A percentile compares a stretch with the other conserved stretches of the same genome.
Evolutionary conservation across 2,888 invertebrate genomes (phyloP).

Genomic region (Thysanoteuthis rhombus): DNA sequence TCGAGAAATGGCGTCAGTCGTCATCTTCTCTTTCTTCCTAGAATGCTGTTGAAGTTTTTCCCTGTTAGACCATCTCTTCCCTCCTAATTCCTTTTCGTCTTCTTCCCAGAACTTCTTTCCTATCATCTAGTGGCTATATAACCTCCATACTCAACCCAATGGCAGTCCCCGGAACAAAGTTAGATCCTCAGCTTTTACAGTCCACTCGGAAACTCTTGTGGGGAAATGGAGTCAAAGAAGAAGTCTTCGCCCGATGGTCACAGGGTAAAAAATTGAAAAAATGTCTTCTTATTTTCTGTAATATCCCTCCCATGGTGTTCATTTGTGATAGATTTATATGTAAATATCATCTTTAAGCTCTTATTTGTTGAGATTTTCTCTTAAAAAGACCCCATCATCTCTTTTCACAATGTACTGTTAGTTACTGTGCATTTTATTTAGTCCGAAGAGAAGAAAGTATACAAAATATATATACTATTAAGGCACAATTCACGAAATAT

Average conservation of each 20-base stretch:
- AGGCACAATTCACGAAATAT: too few relatives aligned
- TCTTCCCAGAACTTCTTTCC: background rate
- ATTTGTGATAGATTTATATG: too few relatives aligned
- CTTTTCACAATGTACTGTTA: too few relatives aligned
- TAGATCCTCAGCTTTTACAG: conserved; percentile 22
- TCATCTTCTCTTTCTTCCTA: background rate
- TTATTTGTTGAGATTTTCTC: too few relatives aligned
- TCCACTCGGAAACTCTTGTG: conserved; percentile 20
- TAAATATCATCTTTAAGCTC: too few relatives aligned
- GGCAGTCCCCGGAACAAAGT: conserved; percentile 1
- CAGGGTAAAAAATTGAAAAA: background rate
- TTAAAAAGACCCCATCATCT: too few relatives aligned
- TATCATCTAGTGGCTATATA: background rate
- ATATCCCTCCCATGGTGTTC: background rate
- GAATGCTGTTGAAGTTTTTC: background rate
- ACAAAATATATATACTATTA: too few relatives aligned
- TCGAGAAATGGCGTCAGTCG: background rate
- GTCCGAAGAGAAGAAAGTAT: too few relatives aligned
- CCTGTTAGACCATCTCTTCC: background rate
- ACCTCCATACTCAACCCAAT: background rate
- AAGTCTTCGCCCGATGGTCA: conserved; percentile 23
- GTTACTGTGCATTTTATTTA: too few relatives aligned
- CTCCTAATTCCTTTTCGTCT: background rate
- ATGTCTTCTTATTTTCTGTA: background rate
- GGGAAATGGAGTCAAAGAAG: conserved; percentile 29